phyloP scores from a whole-genome alignment of 2,888 invertebrate species.

The Acleris sparsana region DNA sequence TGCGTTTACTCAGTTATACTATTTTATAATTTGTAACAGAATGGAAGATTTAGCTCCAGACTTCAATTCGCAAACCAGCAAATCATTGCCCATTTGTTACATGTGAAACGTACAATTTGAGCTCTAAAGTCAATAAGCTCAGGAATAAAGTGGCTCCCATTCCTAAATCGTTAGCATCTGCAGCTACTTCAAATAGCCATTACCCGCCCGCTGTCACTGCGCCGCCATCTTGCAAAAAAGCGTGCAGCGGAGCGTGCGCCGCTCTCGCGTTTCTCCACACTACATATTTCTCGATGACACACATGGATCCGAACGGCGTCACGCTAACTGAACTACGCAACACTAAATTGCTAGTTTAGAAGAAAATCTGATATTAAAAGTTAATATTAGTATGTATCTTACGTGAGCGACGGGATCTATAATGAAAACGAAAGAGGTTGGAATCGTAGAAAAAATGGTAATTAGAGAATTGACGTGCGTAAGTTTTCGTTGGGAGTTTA shows the following conservation, averaged over 20 bases:
- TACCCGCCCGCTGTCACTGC: constrained; percentile 33
- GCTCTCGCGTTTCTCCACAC: constrained; percentile 78
- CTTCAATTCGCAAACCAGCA: no score
- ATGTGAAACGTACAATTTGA: no score
- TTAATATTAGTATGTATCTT: constrained; percentile 23
- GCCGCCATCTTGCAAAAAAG: constrained; percentile 57
- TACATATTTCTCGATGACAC: constrained; percentile 76
- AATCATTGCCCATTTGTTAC: no score
- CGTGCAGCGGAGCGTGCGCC: constrained; percentile 66
- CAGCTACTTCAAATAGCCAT: constrained; percentile 1
- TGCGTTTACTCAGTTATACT: no score
- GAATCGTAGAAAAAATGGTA: constrained; percentile 9
- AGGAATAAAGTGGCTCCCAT: no score
- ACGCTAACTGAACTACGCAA: constrained; percentile 60
- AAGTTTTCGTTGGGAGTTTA: constrained; percentile 1
- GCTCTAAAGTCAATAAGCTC: no score
- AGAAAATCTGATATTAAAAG: constrained; percentile 38
- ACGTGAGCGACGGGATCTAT: constrained; percentile 17
- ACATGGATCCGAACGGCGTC: constrained; percentile 71
- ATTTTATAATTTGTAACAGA: no score
- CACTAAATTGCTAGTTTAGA: constrained; percentile 39
- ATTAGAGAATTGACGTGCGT: neutral
- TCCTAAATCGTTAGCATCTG: neutral
- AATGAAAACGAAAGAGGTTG: constrained; percentile 33
- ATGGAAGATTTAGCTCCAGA: no score